Evolutionary conservation across 2,797 vertebrate species (phyloP).

Genomic region (Triplophysa bombifrons): DNA sequence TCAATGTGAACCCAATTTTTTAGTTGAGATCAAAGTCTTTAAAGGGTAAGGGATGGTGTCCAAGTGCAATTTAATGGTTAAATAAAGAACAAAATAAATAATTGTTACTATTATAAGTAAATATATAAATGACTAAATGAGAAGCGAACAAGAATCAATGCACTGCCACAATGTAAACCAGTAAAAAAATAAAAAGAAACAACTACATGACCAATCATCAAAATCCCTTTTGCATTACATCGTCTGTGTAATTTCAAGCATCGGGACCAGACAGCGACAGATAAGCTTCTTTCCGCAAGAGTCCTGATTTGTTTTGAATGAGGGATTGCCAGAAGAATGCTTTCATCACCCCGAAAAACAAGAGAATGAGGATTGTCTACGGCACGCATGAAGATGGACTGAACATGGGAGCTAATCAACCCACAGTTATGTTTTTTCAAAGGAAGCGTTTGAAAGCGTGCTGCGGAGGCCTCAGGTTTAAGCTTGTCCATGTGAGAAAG

Average conservation of each 20-base stretch:
- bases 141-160: background rate
- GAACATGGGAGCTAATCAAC: slow-evolving; percentile 63
- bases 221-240: slow-evolving; percentile 67
- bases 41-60: background rate
- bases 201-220: slow-evolving; percentile 18
- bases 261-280: slow-evolving; percentile 65
- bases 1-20: background rate
- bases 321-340: slow-evolving; percentile 78
- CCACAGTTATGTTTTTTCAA: slow-evolving; percentile 59
- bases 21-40: background rate
- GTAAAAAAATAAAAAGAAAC: background rate
- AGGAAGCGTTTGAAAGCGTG: slow-evolving; percentile 7
- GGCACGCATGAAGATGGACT: slow-evolving; percentile 53
- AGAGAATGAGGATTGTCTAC: slow-evolving; percentile 62
- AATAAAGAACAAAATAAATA: too few relatives aligned
- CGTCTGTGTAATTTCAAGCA: slow-evolving; percentile 71
- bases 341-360: slow-evolving; percentile 77
- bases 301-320: slow-evolving; percentile 70
- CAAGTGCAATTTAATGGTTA: background rate
- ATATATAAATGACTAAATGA: background rate
- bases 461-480: background rate
- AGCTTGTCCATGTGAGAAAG: background rate
- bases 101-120: too few relatives aligned
- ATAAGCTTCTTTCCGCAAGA: slow-evolving; percentile 73
- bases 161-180: background rate